These are phyloP conservation scores for Sardina pilchardus DNA, from an alignment of 2,113 vertebrate genomes.

Conservation along the genomic window DNA sequence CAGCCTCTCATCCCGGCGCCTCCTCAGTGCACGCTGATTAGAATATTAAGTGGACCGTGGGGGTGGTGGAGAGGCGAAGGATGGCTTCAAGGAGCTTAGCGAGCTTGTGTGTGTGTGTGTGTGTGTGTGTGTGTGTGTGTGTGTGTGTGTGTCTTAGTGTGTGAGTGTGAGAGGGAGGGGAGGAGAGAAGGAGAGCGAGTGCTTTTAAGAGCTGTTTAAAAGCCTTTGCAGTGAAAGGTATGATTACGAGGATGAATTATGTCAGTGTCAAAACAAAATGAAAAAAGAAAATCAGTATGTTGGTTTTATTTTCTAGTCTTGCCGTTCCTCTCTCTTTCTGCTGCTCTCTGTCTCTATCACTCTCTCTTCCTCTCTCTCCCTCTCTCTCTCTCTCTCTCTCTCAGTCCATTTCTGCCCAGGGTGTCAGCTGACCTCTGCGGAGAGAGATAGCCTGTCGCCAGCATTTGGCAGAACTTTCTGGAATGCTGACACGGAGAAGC, in stretches of 20 bases:
- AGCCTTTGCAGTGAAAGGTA: not conserved
- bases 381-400: not conserved
- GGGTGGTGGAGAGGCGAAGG: slow-evolving; percentile 52
- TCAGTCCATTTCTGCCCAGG: not conserved
- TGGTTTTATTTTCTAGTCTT: not conserved
- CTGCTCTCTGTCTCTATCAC: not conserved
- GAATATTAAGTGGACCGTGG: slow-evolving; percentile 86
- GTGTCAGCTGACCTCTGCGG: not conserved
- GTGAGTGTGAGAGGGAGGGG: not conserved
- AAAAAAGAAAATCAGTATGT: not conserved
- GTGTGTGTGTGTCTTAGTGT: not conserved
- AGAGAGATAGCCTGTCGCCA: slow-evolving; percentile 14
- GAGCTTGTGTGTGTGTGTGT: not conserved
- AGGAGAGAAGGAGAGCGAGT: slow-evolving; percentile 23
- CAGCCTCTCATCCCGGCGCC: slow-evolving; percentile 57
- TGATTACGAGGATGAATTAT: not conserved
- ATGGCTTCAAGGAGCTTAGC: slow-evolving; percentile 16
- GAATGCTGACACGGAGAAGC: slow-evolving; percentile 8
- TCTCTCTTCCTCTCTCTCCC: not conserved
- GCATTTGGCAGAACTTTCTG: slow-evolving; percentile 5
- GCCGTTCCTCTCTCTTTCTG: not conserved
- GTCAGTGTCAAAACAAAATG: not conserved
- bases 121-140: not conserved
- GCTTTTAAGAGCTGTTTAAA: slow-evolving; percentile 4
- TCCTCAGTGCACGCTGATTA: slow-evolving; percentile 83